Evolutionary conservation across 2,797 vertebrate species (phyloP), one percentile per base, ranked within the genome.

Genomic region (Manis javanica): DNA sequence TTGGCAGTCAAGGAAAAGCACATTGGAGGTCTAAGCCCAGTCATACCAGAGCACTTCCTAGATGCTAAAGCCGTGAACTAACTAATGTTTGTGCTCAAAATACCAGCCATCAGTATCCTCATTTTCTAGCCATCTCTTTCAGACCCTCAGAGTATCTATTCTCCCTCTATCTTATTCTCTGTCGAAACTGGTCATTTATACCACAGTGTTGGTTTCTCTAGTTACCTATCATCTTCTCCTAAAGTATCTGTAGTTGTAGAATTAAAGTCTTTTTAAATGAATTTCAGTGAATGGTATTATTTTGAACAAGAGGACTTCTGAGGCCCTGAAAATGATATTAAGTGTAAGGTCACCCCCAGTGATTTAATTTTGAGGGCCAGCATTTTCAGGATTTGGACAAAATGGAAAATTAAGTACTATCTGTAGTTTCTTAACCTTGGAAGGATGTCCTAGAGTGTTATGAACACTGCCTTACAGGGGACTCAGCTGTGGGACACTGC

Each of bases 351-450:
- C 55, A 95, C 49, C 49, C 55, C 84, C 13, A 23, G 11, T 59
- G 86, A 96, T 89, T 97, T 87, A 94, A 34, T 97, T 97, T 90
- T 94, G 82, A 91, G 49, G 68, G 51, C 31, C 2, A 42, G 23
- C 13, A 66, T 94, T 97, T 96, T 94, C 34, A 94, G 57, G 19
- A 89, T 92, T 94, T 96, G 39, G 92, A 94, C 57, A 75, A 82
- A 92, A 95, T 77, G 82, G 55, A 94, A 97, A 96, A 91, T 77
- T 90, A 96, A 94, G 75, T 89, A 63, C 68, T 69, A 66, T 31
- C 74, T 95, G 39, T 66, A 82, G 29, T 79, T 93, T 89, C 42
- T 91, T 95, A 97, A 96, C 94, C 88, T 92, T 91, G 61, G 23
- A 93, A 90, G 77, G 42, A 69, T 29, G 63, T 84, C 55, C 51